Percentiles rank a stretch among this genome's conserved stretches.
phyloP scores from a whole-genome alignment of 2,888 invertebrate genomes.

The Trissolcus brochymenae region DNA sequence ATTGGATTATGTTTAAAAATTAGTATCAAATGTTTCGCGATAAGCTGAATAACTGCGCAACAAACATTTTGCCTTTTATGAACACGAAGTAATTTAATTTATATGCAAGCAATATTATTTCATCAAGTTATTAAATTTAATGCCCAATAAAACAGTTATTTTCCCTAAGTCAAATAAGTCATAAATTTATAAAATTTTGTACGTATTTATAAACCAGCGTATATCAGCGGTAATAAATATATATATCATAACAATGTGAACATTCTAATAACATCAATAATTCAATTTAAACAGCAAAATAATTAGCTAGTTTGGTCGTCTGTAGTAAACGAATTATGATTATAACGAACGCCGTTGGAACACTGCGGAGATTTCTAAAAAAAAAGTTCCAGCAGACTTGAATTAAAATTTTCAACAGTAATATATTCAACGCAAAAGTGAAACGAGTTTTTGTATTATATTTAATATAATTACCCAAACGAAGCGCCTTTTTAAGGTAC shows the following conservation, averaged over 20 bases:
- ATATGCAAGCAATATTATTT: slow-evolving; percentile 41
- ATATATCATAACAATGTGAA: too few species aligned
- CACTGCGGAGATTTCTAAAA: too few species aligned
- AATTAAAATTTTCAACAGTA: too few species aligned
- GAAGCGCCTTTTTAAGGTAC: slow-evolving; percentile 22
- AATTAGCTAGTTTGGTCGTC: slow-evolving; percentile 45
- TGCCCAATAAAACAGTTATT: slow-evolving; percentile 42
- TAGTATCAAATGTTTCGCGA: slow-evolving; percentile 33
- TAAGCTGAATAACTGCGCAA: slow-evolving; percentile 50
- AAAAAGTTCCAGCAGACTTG: background rate
- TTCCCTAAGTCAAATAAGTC: slow-evolving; percentile 31
- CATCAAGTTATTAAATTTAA: slow-evolving; percentile 47
- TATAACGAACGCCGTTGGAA: slow-evolving; percentile 30
- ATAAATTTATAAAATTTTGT: slow-evolving; percentile 31
- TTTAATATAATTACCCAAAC: too few species aligned
- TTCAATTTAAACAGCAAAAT: slow-evolving; percentile 38
- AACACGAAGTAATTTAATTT: slow-evolving; percentile 47
- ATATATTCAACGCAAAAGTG: too few species aligned
- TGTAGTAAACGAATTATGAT: slow-evolving; percentile 26
- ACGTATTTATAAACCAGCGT: slow-evolving; percentile 29
- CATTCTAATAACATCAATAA: slow-evolving; percentile 22
- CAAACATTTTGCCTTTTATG: slow-evolving; percentile 43
- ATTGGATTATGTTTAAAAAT: slow-evolving; percentile 46
- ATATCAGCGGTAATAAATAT: slow-evolving; percentile 21
- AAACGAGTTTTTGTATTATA: too few species aligned